A percentile compares a stretch with the other conserved stretches of the same genome.
phyloP scores from a whole-genome alignment of 1,140 invertebrate species.

The Drosophila subobscura region DNA sequence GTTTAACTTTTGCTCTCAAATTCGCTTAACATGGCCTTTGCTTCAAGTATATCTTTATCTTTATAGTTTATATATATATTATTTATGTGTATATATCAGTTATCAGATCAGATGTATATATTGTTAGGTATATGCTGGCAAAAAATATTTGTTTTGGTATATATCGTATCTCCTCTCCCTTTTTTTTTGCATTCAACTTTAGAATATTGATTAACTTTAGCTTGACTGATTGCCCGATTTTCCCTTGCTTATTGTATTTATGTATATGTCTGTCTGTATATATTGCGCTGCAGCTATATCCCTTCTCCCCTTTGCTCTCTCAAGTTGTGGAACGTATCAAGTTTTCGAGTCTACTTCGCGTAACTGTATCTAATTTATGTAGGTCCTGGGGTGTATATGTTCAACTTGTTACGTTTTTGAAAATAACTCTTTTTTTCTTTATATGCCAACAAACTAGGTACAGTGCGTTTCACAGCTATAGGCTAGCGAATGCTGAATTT shows the following conservation, averaged over 20 bases:
- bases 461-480: conserved; percentile 27
- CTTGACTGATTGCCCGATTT: conserved; percentile 70
- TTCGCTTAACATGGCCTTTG: conserved; percentile 49
- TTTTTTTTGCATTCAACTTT: conserved; percentile 38
- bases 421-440: conserved; percentile 53
- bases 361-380: conserved; percentile 31
- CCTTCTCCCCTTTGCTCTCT: conserved; percentile 1
- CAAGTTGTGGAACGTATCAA: conserved; percentile 50
- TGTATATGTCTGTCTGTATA: conserved; percentile 23
- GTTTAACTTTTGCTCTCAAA: conserved; percentile 75
- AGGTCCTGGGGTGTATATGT: conserved; percentile 34
- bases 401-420: conserved; percentile 49
- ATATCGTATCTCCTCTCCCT: conserved; percentile 28
- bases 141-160: conserved; percentile 60
- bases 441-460: conserved; percentile 61
- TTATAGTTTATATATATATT: conserved; percentile 27
- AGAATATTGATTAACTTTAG: conserved; percentile 62
- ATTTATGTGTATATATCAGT: conserved; percentile 31
- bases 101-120: conserved; percentile 46
- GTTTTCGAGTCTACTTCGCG: conserved; percentile 46
- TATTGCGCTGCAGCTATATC: conserved; percentile 16
- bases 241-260: conserved; percentile 63
- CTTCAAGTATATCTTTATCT: conserved; percentile 34
- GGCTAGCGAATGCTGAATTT: neutral
- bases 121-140: conserved; percentile 64